Evolutionary conservation across 1,140 invertebrate genomes (phyloP), one percentile per base, ranked within the genome.

Genomic region (Caenorhabditis tropicalis): DNA sequence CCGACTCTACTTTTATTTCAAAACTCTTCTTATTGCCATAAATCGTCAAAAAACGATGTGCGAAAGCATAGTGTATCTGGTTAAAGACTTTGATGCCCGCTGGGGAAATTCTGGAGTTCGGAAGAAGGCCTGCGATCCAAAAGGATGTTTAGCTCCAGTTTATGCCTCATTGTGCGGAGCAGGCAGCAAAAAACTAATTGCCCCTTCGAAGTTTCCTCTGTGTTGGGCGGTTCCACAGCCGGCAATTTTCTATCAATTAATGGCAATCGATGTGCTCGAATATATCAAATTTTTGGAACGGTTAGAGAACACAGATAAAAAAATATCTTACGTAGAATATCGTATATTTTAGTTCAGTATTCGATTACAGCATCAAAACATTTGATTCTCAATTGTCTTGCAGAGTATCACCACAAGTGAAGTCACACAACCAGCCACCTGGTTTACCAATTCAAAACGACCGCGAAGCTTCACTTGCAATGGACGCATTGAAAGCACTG

Each of bases 261-360:
- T 74, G 65, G 65, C 65, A 15, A 43, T 27, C 27, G 65, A 74
- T 74, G 65, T 74, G n/a, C 36, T 74, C 36, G 65, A 74, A 15
- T 74, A 74, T 24, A 74, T 74, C 65, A 74, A 74, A 29, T 74
- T 74, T 74, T 43, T 74, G 9, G 65, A 74, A 74, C 36, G 65
- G 65, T 74, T 43, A 74, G 65, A 58, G n/a, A n/a, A n/a, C n/a
- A 58, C 29, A 27, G 39, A 12, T 12, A 43, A 6, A 43, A 43
- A n/a, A n/a, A n/a, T n/a, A n/a, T n/a, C n/a, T n/a, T n/a, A n/a
- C n/a, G n/a, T n/a, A n/a, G n/a, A n/a, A n/a, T n/a, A n/a, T n/a
- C n/a, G n/a, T n/a, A n/a, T n/a, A n/a, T n/a, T n/a, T n/a, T n/a
- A n/a, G n/a, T n/a, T n/a, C n/a, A n/a, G n/a, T n/a, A n/a, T n/a